phyloP scores from a whole-genome alignment of 2,113 vertebrate genomes.

The Okapia johnstoni region DNA sequence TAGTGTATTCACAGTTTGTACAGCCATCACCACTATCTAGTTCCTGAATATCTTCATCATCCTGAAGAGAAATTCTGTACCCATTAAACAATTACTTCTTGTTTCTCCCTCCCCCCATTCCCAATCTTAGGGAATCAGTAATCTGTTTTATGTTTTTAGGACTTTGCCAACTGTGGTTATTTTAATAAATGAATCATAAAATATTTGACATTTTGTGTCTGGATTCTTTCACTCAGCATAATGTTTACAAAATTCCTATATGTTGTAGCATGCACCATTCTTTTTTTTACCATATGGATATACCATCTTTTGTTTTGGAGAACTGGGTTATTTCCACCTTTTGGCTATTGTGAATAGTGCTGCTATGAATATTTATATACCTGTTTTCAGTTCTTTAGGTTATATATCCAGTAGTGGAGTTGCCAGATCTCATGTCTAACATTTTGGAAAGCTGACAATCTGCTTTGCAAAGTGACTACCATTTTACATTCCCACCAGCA shows the following conservation, averaged over 20 bases:
- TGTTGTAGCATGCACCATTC: neutral
- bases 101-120: neutral
- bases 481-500: neutral
- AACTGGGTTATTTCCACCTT: neutral
- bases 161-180: neutral
- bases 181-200: neutral
- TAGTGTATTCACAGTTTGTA: neutral
- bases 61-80: neutral
- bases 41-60: neutral
- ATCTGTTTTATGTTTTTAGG: neutral
- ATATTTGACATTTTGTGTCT: neutral
- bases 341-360: neutral
- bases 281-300: neutral
- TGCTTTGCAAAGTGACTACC: neutral
- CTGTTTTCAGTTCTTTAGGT: neutral
- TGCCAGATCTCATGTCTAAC: neutral
- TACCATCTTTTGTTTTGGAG: neutral
- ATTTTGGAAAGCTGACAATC: neutral
- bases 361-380: neutral
- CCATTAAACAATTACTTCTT: neutral
- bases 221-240: neutral
- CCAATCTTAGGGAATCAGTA: neutral
- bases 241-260: neutral
- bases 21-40: neutral
- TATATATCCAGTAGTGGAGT: neutral